Conservation (phyloP, 2,113 vertebrate species). For the Tauraco erythrolophus region DNA sequence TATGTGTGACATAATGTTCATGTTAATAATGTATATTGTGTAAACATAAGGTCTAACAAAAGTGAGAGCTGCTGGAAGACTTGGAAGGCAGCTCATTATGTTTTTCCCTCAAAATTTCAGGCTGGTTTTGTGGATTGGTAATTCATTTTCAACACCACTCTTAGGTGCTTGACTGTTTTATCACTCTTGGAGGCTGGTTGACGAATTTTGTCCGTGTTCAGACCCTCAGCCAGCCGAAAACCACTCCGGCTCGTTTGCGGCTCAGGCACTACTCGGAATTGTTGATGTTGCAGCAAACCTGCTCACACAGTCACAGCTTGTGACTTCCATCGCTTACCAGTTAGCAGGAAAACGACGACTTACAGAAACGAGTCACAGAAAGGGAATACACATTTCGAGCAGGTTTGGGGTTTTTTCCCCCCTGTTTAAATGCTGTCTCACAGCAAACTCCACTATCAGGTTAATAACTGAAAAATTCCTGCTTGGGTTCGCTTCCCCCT, state of each 20-base stretch:
- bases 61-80: not conserved
- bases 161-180: accelerated
- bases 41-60: not conserved
- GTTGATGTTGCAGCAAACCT: not conserved
- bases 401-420: not conserved
- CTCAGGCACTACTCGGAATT: not conserved
- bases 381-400: not conserved
- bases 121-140: not conserved
- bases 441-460: not conserved
- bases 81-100: not conserved
- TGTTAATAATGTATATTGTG: too few species aligned
- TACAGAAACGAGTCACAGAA: not conserved
- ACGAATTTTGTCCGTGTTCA: not conserved
- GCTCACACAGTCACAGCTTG: not conserved
- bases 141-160: not conserved
- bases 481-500: not conserved
- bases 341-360: accelerated
- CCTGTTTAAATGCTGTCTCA: not conserved
- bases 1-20: too few species aligned
- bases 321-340: not conserved
- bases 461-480: not conserved
- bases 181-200: not conserved
- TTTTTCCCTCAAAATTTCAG: not conserved
- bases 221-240: not conserved
- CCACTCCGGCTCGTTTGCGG: not conserved